Conservation (phyloP, 1,140 invertebrate genomes). For the Neuroterus valhalla region DNA sequence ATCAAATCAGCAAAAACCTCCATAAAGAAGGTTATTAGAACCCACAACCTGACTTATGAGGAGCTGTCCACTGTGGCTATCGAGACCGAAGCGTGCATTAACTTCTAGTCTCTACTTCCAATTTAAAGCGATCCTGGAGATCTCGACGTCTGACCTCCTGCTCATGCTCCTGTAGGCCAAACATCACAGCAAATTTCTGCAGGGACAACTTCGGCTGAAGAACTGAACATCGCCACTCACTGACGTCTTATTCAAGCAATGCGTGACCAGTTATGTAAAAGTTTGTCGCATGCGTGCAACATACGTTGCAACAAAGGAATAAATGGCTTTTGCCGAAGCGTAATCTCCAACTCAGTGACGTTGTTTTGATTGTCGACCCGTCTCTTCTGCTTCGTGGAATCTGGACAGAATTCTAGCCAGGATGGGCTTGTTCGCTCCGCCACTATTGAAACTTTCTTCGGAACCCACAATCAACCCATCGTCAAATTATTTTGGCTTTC, state of each 20-base stretch:
- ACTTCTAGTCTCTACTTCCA: constrained; percentile 45
- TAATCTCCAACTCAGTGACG: not conserved
- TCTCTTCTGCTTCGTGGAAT: not conserved
- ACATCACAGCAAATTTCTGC: too few relatives aligned
- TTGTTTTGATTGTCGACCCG: not conserved
- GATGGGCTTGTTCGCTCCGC: constrained; percentile 25
- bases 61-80: constrained; percentile 49
- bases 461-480: not conserved
- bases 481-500: not conserved
- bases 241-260: not conserved
- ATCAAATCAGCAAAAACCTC: too few relatives aligned
- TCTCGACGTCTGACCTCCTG: constrained; percentile 1
- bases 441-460: not conserved
- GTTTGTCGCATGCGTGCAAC: constrained; percentile 21
- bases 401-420: not conserved
- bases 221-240: not conserved
- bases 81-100: constrained; percentile 47
- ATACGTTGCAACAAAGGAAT: constrained; percentile 16
- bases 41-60: constrained; percentile 41
- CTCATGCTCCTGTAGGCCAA: constrained; percentile 33
- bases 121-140: not conserved
- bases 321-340: not conserved
- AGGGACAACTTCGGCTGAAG: not conserved
- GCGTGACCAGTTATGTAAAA: not conserved
- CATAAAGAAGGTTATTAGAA: constrained; percentile 39